These are phyloP conservation scores for Adelognathus sp. DNA, from an alignment of 2,888 invertebrate species.

Conservation along the genomic window DNA sequence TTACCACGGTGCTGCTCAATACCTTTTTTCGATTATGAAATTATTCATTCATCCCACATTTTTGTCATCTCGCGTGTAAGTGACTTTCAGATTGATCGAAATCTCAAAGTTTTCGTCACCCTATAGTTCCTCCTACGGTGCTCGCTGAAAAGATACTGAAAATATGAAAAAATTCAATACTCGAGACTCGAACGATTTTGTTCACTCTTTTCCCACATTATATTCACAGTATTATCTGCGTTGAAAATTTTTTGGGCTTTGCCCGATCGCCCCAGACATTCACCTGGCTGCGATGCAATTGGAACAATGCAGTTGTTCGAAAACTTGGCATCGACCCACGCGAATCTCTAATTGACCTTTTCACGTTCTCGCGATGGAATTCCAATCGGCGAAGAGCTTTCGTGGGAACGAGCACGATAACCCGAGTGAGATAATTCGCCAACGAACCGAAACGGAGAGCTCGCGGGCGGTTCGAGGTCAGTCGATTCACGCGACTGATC, in stretches of 20 bases:
- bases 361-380: not conserved
- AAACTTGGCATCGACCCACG: not conserved
- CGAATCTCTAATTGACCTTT: not conserved
- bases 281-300: not conserved
- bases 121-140: constrained; percentile 18
- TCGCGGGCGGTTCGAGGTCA: constrained; percentile 1
- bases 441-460: not conserved
- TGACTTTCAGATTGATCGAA: not conserved
- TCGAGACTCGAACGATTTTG: constrained; percentile 2
- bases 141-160: constrained; percentile 35
- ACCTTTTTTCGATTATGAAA: constrained; percentile 1
- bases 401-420: not conserved
- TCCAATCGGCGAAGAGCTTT: not conserved
- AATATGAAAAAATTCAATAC: constrained; percentile 19
- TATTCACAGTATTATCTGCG: not conserved
- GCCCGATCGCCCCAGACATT: constrained; percentile 12
- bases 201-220: not conserved
- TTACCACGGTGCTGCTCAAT: constrained; percentile 11
- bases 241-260: not conserved
- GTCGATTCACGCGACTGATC: constrained; percentile 16
- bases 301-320: constrained; percentile 18
- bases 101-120: not conserved
- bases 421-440: not conserved
- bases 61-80: not conserved
- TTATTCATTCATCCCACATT: not conserved